Conservation (phyloP, 2,797 vertebrate genomes). For the Melanitta fusca region DNA sequence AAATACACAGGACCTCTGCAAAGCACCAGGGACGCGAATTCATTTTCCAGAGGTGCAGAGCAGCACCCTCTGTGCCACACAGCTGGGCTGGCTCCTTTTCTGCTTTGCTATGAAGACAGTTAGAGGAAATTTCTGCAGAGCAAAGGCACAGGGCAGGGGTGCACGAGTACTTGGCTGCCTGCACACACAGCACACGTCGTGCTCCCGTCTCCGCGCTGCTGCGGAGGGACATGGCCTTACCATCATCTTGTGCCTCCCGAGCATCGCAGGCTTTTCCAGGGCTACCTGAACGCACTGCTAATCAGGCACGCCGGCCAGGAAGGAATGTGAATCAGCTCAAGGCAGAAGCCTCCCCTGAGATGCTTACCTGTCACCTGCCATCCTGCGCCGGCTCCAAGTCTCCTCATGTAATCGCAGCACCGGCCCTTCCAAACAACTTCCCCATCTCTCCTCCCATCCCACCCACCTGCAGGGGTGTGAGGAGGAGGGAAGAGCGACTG, state of each 20-base stretch:
- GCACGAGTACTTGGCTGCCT: fast-evolving
- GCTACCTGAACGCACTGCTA: background rate
- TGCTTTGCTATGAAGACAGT: background rate
- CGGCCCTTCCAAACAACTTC: background rate
- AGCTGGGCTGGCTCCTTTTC: background rate
- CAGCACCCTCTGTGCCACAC: background rate
- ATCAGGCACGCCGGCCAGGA: background rate
- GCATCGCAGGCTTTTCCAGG: background rate
- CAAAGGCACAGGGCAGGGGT: background rate
- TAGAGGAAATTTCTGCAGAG: background rate
- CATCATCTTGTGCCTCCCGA: background rate
- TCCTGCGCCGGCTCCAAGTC: background rate
- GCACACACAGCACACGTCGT: fast-evolving
- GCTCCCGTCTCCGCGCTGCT: background rate
- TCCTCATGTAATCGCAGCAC: background rate
- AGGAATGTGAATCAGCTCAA: background rate
- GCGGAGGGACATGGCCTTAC: background rate
- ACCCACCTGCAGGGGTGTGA: background rate
- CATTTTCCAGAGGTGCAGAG: background rate
- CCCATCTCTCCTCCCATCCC: background rate
- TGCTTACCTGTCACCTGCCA: background rate
- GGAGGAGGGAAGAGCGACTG: background rate
- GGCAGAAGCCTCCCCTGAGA: background rate
- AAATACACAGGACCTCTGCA: background rate
- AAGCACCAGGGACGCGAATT: background rate